Evolutionary conservation across 2,113 vertebrate genomes (phyloP).

Genomic region (Plotosus lineatus): DNA sequence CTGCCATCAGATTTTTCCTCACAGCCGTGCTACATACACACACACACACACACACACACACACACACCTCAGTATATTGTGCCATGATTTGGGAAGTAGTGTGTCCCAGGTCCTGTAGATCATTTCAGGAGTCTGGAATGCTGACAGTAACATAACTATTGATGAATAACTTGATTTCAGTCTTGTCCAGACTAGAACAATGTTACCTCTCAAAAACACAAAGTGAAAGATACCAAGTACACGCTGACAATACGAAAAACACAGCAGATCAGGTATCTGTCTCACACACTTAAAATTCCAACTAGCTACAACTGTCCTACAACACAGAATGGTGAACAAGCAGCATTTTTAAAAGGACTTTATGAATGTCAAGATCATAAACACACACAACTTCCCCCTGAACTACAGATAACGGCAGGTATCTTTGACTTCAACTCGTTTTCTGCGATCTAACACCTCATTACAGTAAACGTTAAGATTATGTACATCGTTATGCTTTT

Average conservation of each 20-base stretch:
- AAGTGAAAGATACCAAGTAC: neutral
- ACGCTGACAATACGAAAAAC: neutral
- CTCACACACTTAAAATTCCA: too few relatives aligned
- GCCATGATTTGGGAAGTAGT: neutral
- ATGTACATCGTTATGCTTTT: too few relatives aligned
- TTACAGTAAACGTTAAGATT: too few relatives aligned
- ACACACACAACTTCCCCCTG: neutral
- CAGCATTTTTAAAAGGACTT: neutral
- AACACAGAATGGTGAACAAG: neutral
- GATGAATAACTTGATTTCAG: neutral
- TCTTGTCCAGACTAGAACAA: neutral
- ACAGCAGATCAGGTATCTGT: too few relatives aligned
- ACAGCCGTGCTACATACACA: conserved; percentile 73
- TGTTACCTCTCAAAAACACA: too few relatives aligned
- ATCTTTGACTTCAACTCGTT: too few relatives aligned
- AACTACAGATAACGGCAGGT: neutral
- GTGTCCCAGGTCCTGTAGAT: neutral
- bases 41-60: conserved; percentile 35
- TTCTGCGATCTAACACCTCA: too few relatives aligned
- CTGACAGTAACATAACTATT: neutral
- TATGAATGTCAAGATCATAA: neutral
- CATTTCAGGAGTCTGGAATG: neutral
- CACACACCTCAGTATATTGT: neutral
- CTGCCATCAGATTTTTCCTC: conserved; percentile 90
- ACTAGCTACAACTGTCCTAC: neutral